Percentiles rank a stretch among this genome's conserved stretches.
Conservation (phyloP, 2,113 vertebrate genomes). For the Hydrolagus affinis region DNA sequence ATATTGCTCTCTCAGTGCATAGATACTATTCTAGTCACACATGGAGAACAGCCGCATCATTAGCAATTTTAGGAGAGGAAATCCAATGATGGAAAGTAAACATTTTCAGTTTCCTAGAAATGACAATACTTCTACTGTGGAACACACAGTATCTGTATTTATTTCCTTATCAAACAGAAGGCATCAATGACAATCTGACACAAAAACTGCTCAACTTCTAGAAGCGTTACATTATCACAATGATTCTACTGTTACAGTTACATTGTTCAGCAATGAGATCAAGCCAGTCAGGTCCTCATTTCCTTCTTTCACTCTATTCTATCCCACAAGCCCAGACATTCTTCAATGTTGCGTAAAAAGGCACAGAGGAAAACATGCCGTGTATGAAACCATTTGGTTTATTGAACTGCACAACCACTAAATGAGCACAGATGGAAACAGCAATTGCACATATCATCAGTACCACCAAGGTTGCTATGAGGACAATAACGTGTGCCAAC, state of each 20-base stretch:
- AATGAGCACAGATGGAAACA: conserved; percentile 53
- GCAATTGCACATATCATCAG: conserved; percentile 41
- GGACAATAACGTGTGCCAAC: not conserved
- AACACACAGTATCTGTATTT: not conserved
- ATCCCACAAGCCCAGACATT: conserved; percentile 34
- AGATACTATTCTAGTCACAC: too few relatives aligned
- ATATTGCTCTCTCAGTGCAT: too few relatives aligned
- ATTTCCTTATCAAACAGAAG: not conserved
- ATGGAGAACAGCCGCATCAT: too few relatives aligned
- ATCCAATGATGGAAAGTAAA: too few relatives aligned
- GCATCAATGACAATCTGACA: conserved; percentile 28
- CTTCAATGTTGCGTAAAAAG: conserved; percentile 48
- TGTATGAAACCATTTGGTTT: conserved; percentile 46
- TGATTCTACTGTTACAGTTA: conserved; percentile 32
- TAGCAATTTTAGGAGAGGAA: too few relatives aligned
- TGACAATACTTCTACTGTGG: not conserved
- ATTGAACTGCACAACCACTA: conserved; percentile 52
- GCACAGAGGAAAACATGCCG: conserved; percentile 42
- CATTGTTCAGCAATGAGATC: conserved; percentile 37
- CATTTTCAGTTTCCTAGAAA: not conserved
- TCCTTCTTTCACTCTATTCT: not conserved
- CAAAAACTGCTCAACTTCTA: conserved; percentile 28
- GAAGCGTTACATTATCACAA: conserved; percentile 24
- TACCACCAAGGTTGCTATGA: conserved; percentile 34
- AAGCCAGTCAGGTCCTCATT: conserved; percentile 26